These are phyloP conservation scores for Tetropium fuscum DNA, from an alignment of 2,888 invertebrate genomes.

Conservation along the genomic window DNA sequence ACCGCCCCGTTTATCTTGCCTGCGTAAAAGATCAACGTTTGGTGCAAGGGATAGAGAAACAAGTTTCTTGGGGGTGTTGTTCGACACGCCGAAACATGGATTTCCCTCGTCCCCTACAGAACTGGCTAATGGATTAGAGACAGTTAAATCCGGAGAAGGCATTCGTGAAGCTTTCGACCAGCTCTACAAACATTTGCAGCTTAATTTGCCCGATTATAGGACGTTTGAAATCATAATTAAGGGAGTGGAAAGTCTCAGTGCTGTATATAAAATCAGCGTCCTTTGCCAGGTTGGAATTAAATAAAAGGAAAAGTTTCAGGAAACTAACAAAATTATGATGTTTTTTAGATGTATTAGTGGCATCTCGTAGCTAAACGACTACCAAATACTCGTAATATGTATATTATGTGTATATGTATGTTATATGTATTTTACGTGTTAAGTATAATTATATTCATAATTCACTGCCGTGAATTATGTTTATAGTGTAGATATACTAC, in stretches of 20 bases:
- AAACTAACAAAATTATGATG: not conserved
- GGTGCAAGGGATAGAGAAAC: not conserved
- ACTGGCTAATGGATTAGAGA: slow-evolving; percentile 8
- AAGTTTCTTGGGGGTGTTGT: slow-evolving; percentile 1
- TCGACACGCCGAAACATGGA: slow-evolving; percentile 1
- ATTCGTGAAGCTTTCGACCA: not conserved
- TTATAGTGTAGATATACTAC: too few relatives aligned
- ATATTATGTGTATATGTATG: too few relatives aligned
- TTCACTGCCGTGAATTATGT: too few relatives aligned
- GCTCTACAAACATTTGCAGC: slow-evolving; percentile 1
- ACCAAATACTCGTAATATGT: too few relatives aligned
- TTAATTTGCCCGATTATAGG: slow-evolving; percentile 3
- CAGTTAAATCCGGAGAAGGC: not conserved
- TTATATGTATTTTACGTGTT: too few relatives aligned
- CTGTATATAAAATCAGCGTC: too few relatives aligned
- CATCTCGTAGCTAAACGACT: too few relatives aligned
- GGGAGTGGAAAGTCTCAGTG: not conserved
- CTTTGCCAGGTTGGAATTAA: not conserved
- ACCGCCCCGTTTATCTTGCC: too few relatives aligned
- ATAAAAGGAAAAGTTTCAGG: not conserved
- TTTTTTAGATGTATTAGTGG: too few relatives aligned
- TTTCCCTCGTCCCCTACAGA: not conserved
- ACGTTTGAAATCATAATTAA: not conserved
- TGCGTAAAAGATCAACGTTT: too few relatives aligned
- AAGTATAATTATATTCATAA: too few relatives aligned